Percentiles rank a stretch among this genome's conserved stretches.
Evolutionary conservation across 2,113 vertebrate genomes (phyloP).

Genomic region (Sciurus niger): DNA sequence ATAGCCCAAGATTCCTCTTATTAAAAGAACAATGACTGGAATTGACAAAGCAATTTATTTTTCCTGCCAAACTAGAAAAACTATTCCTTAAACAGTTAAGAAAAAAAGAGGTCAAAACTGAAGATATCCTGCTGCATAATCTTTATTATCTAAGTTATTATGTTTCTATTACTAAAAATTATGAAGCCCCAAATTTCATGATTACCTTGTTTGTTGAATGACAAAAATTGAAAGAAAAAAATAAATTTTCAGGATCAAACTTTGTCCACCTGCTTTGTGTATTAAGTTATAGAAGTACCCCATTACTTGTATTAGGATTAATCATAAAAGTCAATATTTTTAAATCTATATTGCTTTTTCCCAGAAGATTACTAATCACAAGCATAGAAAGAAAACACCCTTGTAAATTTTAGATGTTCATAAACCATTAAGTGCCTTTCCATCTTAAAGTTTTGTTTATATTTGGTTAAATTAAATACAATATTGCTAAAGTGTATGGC

Average conservation of each 20-base stretch:
- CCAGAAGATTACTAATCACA: neutral
- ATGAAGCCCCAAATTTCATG: neutral
- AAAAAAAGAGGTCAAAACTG: neutral
- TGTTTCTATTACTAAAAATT: constrained; percentile 22
- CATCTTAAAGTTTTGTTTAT: neutral
- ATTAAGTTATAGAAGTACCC: neutral
- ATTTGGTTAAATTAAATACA: neutral
- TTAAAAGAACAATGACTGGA: constrained; percentile 23
- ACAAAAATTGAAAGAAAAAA: neutral
- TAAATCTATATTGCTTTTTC: neutral
- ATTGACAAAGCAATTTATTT: neutral
- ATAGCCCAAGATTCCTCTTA: neutral
- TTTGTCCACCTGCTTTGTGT: neutral
- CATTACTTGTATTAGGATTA: neutral
- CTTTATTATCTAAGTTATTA: neutral
- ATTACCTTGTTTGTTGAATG: neutral
- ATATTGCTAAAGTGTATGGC: neutral
- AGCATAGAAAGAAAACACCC: neutral
- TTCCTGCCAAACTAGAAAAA: neutral
- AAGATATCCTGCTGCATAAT: neutral
- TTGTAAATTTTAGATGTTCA: neutral
- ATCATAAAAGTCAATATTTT: neutral
- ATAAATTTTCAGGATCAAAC: neutral
- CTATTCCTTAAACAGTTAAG: neutral
- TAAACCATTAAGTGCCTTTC: neutral